Evolutionary conservation across 2,888 invertebrate species (phyloP), one percentile per base, ranked within the genome.

Genomic region (Graphium colonna): DNA sequence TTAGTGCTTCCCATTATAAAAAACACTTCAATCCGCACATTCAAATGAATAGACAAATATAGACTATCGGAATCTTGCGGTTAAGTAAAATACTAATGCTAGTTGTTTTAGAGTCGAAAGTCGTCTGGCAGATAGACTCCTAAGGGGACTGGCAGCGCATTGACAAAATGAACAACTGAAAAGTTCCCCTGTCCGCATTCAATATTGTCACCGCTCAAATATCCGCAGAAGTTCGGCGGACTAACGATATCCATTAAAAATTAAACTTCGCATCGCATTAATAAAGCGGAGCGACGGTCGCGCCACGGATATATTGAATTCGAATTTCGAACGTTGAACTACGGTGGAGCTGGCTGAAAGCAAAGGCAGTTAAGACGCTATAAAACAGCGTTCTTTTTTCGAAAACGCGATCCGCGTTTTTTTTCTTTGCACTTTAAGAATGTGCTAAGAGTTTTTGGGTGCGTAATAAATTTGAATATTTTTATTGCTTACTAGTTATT

Each of bases 181-280:
- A 59, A 58, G 58, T 57, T 53, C 55, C 36, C 39, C 26, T 57
- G 57, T 60, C 54, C 41, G 21, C 55, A 47, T 59, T 60, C 61
- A 61, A 62, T 60, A 61, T 59, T 69, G 71, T 68, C 69, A 68
- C 57, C 60, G 42, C 60, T 54, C 53, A 49, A 54, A 54, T 54
- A 49, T 53, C 49, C 36, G 44, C 53, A 21, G 21, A 33, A 44
- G 53, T 44, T 45, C 39, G 40, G 38, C 46, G 47, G 56, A 54
- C 62, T 56, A 62, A 58, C 61, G 61, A 60, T 67, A 59, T 75
- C 75, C 71, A 73, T 77, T 76, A 73, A 77, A 77, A 75, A 54
- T 54, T 78, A 74, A 75, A 71, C 55, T 62, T 68, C 61, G 63
- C 64, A 65, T 66, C 63, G 67, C 75, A 74, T 79, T 78, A 79